Conservation (phyloP, 2,888 invertebrate species). For the Dynastes tityus region DNA sequence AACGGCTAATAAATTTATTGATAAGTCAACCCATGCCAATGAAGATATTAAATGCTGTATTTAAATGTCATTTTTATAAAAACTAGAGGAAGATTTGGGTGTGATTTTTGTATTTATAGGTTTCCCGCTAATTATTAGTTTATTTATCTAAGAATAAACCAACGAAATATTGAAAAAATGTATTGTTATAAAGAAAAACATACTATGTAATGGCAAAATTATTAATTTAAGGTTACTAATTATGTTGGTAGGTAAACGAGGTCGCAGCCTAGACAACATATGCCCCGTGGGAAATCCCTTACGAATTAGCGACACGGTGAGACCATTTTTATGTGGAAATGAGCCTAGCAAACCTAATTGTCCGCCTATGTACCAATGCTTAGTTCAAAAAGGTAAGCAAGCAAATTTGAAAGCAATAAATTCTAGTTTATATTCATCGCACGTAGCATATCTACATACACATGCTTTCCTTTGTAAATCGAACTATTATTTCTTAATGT, state of each 20-base stretch:
- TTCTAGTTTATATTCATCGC: constrained; percentile 37
- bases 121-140: too few species aligned
- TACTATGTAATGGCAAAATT: too few species aligned
- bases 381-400: constrained; percentile 79
- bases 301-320: constrained; percentile 80
- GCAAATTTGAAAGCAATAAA: constrained; percentile 11
- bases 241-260: constrained; percentile 77
- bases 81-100: too few species aligned
- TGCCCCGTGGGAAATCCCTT: constrained; percentile 85
- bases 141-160: too few species aligned
- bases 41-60: too few species aligned
- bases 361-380: constrained; percentile 86
- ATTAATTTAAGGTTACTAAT: background rate
- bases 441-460: too few species aligned
- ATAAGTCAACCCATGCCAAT: too few species aligned
- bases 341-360: constrained; percentile 88
- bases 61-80: too few species aligned
- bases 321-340: constrained; percentile 88
- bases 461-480: background rate
- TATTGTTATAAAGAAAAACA: too few species aligned
- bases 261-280: constrained; percentile 83
- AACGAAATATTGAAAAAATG: too few species aligned
- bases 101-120: too few species aligned
- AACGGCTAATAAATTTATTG: too few species aligned
- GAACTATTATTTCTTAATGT: constrained; percentile 24